phyloP scores from a whole-genome alignment of 2,888 invertebrate species.

The Melieria crassipennis region DNA sequence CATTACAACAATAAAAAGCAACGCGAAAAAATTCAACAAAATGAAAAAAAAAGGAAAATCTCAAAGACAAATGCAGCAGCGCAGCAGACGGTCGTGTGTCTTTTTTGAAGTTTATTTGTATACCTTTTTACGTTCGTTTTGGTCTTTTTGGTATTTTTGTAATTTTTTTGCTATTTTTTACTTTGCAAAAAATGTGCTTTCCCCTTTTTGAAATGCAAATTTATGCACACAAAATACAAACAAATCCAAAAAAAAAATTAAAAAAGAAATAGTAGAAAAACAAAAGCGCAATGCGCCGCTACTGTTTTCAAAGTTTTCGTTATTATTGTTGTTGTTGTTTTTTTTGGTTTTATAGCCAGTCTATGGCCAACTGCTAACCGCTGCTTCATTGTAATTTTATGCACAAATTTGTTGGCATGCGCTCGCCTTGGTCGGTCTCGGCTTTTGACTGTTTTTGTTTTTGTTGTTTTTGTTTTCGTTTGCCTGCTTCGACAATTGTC shows the following conservation, averaged over 20 bases:
- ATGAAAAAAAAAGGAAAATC: slow-evolving; percentile 11
- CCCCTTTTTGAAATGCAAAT: slow-evolving; percentile 24
- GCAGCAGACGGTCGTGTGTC: slow-evolving; percentile 26
- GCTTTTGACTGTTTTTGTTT: neutral
- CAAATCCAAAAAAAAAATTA: neutral
- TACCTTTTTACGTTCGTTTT: neutral
- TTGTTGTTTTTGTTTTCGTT: slow-evolving; percentile 8
- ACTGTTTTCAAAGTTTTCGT: slow-evolving; percentile 6
- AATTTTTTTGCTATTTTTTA: slow-evolving; percentile 7
- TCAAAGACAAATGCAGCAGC: slow-evolving; percentile 5
- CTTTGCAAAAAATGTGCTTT: neutral
- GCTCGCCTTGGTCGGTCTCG: neutral
- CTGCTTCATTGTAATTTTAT: no score
- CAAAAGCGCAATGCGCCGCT: neutral
- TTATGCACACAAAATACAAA: slow-evolving; percentile 19
- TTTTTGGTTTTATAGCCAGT: neutral
- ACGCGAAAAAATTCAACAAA: neutral
- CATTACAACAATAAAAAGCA: slow-evolving; percentile 21
- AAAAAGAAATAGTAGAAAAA: slow-evolving; percentile 3
- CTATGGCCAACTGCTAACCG: no score
- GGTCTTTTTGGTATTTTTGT: neutral
- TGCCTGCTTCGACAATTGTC: slow-evolving; percentile 18
- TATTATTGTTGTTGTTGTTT: neutral
- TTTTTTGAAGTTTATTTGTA: neutral
- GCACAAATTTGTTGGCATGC: no score